Percentiles rank a stretch among this genome's conserved stretches.
These are phyloP conservation scores for Odontamblyopus rebecca DNA, from an alignment of 2,797 vertebrate genomes.

Conservation along the genomic window DNA sequence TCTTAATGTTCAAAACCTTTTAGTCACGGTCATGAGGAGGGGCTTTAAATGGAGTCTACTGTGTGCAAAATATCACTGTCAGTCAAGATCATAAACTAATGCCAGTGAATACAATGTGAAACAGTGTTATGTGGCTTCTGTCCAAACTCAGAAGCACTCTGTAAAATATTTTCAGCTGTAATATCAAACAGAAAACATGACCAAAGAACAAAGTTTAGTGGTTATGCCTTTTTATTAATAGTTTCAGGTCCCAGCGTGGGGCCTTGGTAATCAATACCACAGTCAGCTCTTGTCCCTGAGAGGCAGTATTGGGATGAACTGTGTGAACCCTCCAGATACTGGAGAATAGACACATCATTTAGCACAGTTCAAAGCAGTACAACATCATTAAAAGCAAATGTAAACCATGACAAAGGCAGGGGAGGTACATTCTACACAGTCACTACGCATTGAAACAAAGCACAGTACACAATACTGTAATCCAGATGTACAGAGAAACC, in stretches of 20 bases:
- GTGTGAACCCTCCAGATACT: constrained; percentile 86
- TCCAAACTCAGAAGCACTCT: not conserved
- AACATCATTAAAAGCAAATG: constrained; percentile 73
- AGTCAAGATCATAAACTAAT: not conserved
- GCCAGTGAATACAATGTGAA: not conserved
- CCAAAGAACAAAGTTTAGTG: constrained; percentile 72
- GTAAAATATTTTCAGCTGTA: not conserved
- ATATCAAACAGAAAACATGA: constrained; percentile 36
- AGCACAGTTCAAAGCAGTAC: constrained; percentile 73
- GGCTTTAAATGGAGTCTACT: not conserved
- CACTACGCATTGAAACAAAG: constrained; percentile 63
- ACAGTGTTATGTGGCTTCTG: not conserved
- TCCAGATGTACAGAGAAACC: constrained; percentile 86
- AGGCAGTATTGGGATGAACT: constrained; percentile 78
- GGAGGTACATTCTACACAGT: constrained; percentile 73
- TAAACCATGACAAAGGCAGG: constrained; percentile 77
- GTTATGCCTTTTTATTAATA: constrained; percentile 89
- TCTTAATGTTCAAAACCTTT: not conserved
- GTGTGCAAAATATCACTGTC: not conserved
- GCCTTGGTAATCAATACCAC: constrained; percentile 79
- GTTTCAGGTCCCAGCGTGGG: constrained; percentile 75
- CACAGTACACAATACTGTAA: constrained; percentile 93
- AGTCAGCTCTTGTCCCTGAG: constrained; percentile 90
- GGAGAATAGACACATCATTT: constrained; percentile 83
- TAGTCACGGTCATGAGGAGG: not conserved